Evolutionary conservation across 1,140 invertebrate species (phyloP), one percentile per base, ranked within the genome.

Genomic region (Drosophila murphyi): DNA sequence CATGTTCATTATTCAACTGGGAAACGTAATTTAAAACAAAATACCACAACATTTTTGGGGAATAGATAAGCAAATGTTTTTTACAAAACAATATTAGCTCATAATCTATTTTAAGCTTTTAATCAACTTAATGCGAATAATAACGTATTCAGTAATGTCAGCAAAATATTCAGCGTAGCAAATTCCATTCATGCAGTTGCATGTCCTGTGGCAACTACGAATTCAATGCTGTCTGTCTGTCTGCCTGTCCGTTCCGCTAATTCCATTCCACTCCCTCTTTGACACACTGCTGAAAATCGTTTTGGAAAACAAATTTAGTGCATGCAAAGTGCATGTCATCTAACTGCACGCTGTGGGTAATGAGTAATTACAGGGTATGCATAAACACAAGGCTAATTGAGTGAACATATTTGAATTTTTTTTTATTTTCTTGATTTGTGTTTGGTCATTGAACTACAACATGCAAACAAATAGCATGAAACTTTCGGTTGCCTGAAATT

Each of bases 361-460:
- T 60, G 57, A 60, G 60, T 70, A 86, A 86, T 86, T 87, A 70
- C 78, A 68, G 65, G 76, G 61, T 3, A 3, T 41, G 3, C 39
- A 10, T n/a, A 41, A 4, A n/a, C 10, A 41, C 64, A 76, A 59
- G 72, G 43, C 78, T 85, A 85, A 83, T 83, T 83, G 80, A 47
- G 5, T 43, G 41, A 68, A 65, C 39, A 64, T 76, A 72, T 61
- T 43, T 29, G 20, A 20, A 37, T 45, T 45, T 12, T 4, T n/a
- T 29, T 4, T 1, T 52, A 55, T 48, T 69, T 62, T 45, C 5
- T 31, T 37, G 55, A 37, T 70, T 57, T 39, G 28, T 32, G 29
- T 57, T 82, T 64, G 77, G 80, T 85, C 80, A 82, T 80, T 82
- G 81, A 81, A 81, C 79, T 56, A 64, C 29, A 39, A 12, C 3